Base-by-base conservation (phyloP, 2,888 invertebrate species). In the Bruchidius siliquastri region DNA sequence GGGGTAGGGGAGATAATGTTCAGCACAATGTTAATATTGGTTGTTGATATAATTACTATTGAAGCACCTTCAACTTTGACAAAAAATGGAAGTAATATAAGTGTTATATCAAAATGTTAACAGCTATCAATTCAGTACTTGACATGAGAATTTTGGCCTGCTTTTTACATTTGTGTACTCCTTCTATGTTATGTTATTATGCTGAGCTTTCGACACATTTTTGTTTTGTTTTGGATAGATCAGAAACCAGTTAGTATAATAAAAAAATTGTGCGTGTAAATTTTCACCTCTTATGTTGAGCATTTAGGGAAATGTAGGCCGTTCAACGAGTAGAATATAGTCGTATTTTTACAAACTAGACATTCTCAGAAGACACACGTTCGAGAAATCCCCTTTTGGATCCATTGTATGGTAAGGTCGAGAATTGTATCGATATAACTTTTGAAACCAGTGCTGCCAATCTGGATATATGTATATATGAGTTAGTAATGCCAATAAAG, bases 331-430 rank as follows among this genome's bases (percentile, higher is more conserved):
- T 49, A 49, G 49, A 13, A 13, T 49, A 49, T 49, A 8, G 3
- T 49, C 18, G 8, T 8, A 1, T 49, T 49, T 1, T 1, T 49
- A 49, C 13, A 13, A 68, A 20, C 21, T 21, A 13, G 13, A 20
- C 20, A 73, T 74, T 75, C 75, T 74, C 72, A 76, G 49, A 72
- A 74, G 73, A 77, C 75, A 76, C 76, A 77, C 76, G 72, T 69
- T 74, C 70, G 69, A 71, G 49, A 49, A 49, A 49, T 13, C 18
- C 49, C 49, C 18, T 49, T 49, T 49, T 49, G 6, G 49, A 49
- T 49, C 49, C 49, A 49, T 4, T 18, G 18, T 13, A 8, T 4
- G 49, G 13, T 8, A 8, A 30, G 30, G 3, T 30, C 30, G 30
- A 30, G 18, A 49, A 49, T 1, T 49, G 49, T 1, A 49, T 49